Evolutionary conservation across 2,113 vertebrate genomes (phyloP).

Genomic region (Pelmatolapia mariae): DNA sequence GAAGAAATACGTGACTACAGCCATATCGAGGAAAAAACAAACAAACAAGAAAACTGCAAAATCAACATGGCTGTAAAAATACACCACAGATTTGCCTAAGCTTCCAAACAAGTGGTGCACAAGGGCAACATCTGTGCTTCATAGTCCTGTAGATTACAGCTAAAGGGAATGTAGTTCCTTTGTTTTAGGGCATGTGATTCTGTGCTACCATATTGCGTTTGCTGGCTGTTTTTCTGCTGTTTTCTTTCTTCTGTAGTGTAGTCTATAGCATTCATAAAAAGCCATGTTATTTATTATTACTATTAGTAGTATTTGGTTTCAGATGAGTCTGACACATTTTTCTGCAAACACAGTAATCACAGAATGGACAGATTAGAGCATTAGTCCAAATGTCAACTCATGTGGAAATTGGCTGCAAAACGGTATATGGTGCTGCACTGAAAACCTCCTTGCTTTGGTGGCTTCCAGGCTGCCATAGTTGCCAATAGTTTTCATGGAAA

Average conservation of each 20-base stretch:
- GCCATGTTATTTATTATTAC: rapidly evolving
- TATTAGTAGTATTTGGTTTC: not conserved
- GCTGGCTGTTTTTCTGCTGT: not conserved
- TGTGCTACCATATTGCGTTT: not conserved
- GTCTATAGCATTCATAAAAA: not conserved
- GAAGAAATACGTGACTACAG: conserved; percentile 15
- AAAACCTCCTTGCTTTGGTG: not conserved
- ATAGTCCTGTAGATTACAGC: conserved; percentile 1
- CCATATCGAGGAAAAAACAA: not conserved
- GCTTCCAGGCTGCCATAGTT: not conserved
- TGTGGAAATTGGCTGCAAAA: not conserved
- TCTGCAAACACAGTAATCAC: not conserved
- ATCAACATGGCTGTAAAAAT: conserved; percentile 40
- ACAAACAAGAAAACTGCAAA: not conserved
- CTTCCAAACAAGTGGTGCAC: conserved; percentile 29
- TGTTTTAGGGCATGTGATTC: not conserved
- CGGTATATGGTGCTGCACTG: not conserved
- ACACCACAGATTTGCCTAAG: conserved; percentile 41
- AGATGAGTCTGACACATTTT: not conserved
- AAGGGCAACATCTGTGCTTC: not conserved
- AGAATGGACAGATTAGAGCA: not conserved
- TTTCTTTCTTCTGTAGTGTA: not conserved
- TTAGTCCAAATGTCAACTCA: not conserved
- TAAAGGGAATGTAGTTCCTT: not conserved
- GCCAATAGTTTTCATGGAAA: not conserved